Evolutionary conservation across 2,113 vertebrate species (phyloP), one percentile per base, ranked within the genome.

Genomic region (Uria aalge): DNA sequence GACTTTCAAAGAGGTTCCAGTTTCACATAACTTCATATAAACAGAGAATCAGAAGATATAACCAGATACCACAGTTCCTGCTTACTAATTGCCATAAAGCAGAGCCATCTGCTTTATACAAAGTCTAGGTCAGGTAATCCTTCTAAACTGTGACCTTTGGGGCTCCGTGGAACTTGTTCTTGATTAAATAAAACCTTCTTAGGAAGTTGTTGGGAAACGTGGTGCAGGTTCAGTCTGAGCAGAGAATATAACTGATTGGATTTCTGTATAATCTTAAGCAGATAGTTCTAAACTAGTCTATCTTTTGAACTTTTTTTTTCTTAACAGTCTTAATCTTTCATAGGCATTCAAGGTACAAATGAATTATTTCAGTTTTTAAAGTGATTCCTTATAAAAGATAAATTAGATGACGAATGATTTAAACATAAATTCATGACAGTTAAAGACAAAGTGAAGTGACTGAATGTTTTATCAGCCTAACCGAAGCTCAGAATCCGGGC

Each of bases 71-170:
- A 93, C 73, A 96, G 97, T 98, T 98, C 97, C 98, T 98, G 97
- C 97, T 97, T 97, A 92, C 97, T 98, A 98, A 98, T 96, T 97
- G 96, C 97, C 96, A 85, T 93, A 98, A 98, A 98, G 93, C 95
- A 96, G 96, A 92, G 97, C 93, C 97, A 98, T 98, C 97, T 98
- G 98, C 96, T 98, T 97, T 96, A 96, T 90, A 90, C 92, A 97
- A 97, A 96, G 95, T 64, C 78, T 86, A 96, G 96, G 97, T 97
- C 97, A 97, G 95, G 92, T 96, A 67, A 80, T 91, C 82, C 67
- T 75, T 97, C 95, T 96, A 97, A 98, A 97, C 94, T 94, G 87
- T 97, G 97, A 97, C 98, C 98, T 98, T 85, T 97, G 96, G 34
- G 91, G 92, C 96, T 95, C 91, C 38, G 4, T 92, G 88, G 85